Evolutionary conservation across 2,113 vertebrate species (phyloP).

Genomic region (Danionella cerebrum): DNA sequence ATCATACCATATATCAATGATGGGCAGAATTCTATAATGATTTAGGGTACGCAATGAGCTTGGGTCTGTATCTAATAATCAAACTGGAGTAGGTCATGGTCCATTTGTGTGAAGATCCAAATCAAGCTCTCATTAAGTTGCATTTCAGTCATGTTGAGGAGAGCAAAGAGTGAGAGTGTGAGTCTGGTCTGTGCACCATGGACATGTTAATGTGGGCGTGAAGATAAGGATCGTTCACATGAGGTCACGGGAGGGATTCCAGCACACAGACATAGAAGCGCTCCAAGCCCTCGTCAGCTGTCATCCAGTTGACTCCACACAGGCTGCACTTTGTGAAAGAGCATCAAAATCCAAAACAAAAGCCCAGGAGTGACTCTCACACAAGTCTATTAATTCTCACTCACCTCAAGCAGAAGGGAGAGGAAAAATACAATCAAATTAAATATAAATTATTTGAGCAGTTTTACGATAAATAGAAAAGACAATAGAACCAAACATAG

Average conservation of each 20-base stretch:
- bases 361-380: background rate
- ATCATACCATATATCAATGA: too few relatives aligned
- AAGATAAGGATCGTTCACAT: conserved; percentile 34
- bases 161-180: background rate
- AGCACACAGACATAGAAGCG: background rate
- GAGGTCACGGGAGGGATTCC: conserved; percentile 7
- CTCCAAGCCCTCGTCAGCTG: background rate
- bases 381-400: background rate
- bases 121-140: background rate
- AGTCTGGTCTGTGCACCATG: conserved; percentile 21
- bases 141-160: background rate
- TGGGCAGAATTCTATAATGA: too few relatives aligned
- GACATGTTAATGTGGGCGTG: conserved; percentile 42
- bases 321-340: background rate
- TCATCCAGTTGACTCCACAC: background rate
- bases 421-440: too few relatives aligned
- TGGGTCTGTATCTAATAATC: too few relatives aligned
- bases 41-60: too few relatives aligned
- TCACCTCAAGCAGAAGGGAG: too few relatives aligned
- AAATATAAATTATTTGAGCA: too few relatives aligned
- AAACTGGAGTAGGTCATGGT: too few relatives aligned
- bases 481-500: too few relatives aligned
- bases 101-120: background rate
- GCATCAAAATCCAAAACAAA: background rate
- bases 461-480: too few relatives aligned